Evolutionary conservation across 2,888 invertebrate species (phyloP).

Genomic region (Drosophila gaucha): DNA sequence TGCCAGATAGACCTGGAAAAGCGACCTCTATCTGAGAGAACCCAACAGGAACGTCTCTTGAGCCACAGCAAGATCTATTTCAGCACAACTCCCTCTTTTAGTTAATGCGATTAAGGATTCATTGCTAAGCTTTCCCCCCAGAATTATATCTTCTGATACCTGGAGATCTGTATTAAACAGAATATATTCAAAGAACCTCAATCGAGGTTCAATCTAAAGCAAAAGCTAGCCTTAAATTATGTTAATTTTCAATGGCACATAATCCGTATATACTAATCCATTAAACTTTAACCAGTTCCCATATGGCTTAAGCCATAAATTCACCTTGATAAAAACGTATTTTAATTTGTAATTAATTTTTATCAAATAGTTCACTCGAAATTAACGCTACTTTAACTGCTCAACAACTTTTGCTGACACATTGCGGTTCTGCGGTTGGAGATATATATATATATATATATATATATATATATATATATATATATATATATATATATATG

Average conservation of each 20-base stretch:
- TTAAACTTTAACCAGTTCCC: background rate
- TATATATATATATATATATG: constrained; percentile 1
- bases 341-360: constrained; percentile 14
- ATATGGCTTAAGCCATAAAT: background rate
- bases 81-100: constrained; percentile 90
- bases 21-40: constrained; percentile 92
- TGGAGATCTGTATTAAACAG: no score
- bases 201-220: no score
- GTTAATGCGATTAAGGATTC: constrained; percentile 94
- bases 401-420: constrained; percentile 27
- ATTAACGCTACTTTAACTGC: constrained; percentile 25
- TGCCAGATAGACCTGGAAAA: constrained; percentile 92
- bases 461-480: background rate
- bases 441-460: background rate
- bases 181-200: background rate
- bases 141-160: no score
- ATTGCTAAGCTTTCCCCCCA: no score
- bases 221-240: no score
- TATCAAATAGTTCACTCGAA: constrained; percentile 13
- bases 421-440: background rate
- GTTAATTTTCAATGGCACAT: background rate
- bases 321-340: background rate
- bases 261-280: background rate
- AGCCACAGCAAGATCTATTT: constrained; percentile 93
- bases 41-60: constrained; percentile 90